Percentiles rank a stretch among this genome's conserved stretches.
phyloP scores from a whole-genome alignment of 1,140 invertebrate species.

The Papilio glaucus region DNA sequence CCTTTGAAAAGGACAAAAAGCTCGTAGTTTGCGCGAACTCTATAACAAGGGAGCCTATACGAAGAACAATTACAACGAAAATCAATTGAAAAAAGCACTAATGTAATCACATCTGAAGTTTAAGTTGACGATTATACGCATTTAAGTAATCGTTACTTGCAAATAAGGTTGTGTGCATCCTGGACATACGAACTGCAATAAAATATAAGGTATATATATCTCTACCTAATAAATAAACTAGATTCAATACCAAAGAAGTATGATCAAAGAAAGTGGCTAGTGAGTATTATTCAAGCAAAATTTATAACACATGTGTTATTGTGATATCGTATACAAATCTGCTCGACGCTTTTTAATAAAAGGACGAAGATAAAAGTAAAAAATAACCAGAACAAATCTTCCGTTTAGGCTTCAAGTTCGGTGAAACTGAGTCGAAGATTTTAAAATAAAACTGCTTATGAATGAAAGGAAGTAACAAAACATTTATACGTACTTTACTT shows the following conservation, averaged over 20 bases:
- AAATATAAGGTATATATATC: neutral
- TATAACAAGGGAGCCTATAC: neutral
- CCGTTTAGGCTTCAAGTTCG: too few species aligned
- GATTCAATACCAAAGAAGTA: neutral
- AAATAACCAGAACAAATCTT: too few species aligned
- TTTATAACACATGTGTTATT: too few species aligned
- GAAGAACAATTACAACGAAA: slow-evolving; percentile 23
- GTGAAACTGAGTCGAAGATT: too few species aligned
- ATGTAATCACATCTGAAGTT: neutral
- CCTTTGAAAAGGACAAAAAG: slow-evolving; percentile 33
- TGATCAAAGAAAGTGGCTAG: neutral
- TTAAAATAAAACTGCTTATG: too few species aligned
- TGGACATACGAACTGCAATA: neutral
- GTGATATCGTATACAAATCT: too few species aligned
- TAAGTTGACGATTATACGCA: slow-evolving; percentile 7
- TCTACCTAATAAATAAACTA: neutral
- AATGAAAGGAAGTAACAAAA: too few species aligned
- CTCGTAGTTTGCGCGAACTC: neutral
- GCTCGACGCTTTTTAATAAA: too few species aligned
- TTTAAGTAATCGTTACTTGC: neutral
- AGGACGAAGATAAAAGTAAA: too few species aligned
- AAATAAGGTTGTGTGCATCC: slow-evolving; percentile 9
- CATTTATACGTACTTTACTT: too few species aligned
- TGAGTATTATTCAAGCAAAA: too few species aligned
- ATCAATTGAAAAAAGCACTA: slow-evolving; percentile 22